Evolutionary conservation across 2,797 vertebrate species (phyloP), one percentile per base, ranked within the genome.

Genomic region (Apodemus agrarius): DNA sequence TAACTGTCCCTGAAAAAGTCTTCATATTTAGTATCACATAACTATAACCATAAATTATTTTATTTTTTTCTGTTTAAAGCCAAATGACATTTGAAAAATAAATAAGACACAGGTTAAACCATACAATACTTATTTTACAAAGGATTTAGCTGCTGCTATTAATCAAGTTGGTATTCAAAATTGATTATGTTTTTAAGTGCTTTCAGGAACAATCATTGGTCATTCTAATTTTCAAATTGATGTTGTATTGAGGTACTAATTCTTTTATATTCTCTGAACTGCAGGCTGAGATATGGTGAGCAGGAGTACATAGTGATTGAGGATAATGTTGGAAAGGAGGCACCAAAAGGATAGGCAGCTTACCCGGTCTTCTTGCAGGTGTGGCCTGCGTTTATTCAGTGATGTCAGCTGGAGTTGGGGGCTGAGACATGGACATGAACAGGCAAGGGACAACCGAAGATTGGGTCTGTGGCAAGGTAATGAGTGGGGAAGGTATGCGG

Each of bases 61-160:
- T 14, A n/a, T 52, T 79, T 94, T 74, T 63, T 49, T 79, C 26
- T 83, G 87, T 43, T 43, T 69, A 52, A 81, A 78, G 31, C 29
- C 63, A 26, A 94, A 63, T 14, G 22, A 34, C 74, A 54, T 91
- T 59, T 75, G 19, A 3, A 72, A 89, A 76, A 61, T 34, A 79
- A 69, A 11, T 43, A 1, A 1, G 2, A 9, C 43, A 2, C 54
- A 84, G 37, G 17, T 92, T 1, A 14, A 83, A 87, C 29, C 12
- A 24, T 40, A 75, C 1, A 74, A 72, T 86, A 89, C 61, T 61
- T 85, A 26, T 88, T 90, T 96, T 92, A 19, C 84, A 75, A 93
- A 93, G 75, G 29, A 78, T 87, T 92, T 90, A 88, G 24, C 59
- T 84, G 14, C 14, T 90, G 34, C 57, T 72, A 8, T 67, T 83